A percentile compares a stretch with the other conserved stretches of the same genome.
These are phyloP conservation scores for Vanessa cardui DNA, from an alignment of 2,888 invertebrate species.

Conservation along the genomic window DNA sequence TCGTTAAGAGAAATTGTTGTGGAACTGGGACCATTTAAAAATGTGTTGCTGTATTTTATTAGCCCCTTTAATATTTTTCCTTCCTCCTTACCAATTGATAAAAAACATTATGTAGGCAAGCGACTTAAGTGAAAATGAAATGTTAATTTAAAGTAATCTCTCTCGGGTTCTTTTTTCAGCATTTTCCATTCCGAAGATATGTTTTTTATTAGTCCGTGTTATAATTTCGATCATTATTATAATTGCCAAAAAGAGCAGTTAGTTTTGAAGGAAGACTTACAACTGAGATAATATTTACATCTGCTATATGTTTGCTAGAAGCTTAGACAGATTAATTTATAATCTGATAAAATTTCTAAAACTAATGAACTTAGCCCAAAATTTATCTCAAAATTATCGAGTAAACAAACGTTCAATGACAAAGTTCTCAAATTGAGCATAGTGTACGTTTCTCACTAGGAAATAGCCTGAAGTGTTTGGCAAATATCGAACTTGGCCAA, in stretches of 20 bases:
- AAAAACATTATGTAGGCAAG: background rate
- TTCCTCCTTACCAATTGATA: background rate
- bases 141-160: too few relatives aligned
- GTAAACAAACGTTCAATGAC: constrained; percentile 2
- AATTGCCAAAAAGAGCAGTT: too few relatives aligned
- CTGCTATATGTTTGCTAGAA: too few relatives aligned
- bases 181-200: too few relatives aligned
- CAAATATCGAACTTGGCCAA: constrained; percentile 42
- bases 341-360: background rate
- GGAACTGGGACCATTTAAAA: background rate
- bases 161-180: background rate
- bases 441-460: constrained; percentile 21
- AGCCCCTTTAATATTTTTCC: background rate
- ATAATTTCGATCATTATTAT: too few relatives aligned
- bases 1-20: background rate
- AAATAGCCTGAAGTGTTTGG: constrained; percentile 38
- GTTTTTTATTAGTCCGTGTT: too few relatives aligned
- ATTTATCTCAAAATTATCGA: background rate
- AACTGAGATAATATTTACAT: too few relatives aligned
- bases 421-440: constrained; percentile 8
- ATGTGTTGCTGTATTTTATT: background rate
- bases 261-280: too few relatives aligned
- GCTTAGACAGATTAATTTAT: background rate
- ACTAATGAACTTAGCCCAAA: background rate
- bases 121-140: too few relatives aligned